A percentile compares a stretch with the other conserved stretches of the same genome.
Conservation (phyloP, 2,113 vertebrate species). For the Pampusana beccarii region DNA sequence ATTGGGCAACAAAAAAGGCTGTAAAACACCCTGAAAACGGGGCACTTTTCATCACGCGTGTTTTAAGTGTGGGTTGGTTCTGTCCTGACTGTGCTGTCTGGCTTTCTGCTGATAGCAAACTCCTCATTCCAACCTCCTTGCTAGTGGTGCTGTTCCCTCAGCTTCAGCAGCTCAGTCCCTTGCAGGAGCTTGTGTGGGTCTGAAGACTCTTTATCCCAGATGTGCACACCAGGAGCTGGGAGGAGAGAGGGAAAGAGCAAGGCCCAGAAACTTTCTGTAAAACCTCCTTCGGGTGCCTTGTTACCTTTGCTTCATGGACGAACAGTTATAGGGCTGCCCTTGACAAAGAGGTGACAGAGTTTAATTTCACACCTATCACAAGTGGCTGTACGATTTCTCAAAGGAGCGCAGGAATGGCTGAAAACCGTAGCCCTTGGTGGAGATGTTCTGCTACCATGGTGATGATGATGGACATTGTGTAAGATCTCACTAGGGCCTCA, state of each 20-base stretch:
- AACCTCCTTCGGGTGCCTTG: background rate
- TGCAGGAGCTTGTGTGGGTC: background rate
- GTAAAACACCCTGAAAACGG: background rate
- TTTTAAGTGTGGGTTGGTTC: background rate
- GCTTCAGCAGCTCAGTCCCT: background rate
- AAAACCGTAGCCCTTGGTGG: background rate
- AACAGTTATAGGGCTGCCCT: background rate
- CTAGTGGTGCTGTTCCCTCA: background rate
- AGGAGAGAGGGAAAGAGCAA: background rate
- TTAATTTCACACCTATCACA: constrained; percentile 5
- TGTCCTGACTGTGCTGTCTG: background rate
- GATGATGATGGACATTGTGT: background rate
- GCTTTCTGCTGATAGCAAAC: background rate
- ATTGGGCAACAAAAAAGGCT: background rate
- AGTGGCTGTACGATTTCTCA: background rate
- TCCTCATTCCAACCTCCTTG: background rate
- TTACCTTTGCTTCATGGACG: background rate
- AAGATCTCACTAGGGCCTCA: background rate
- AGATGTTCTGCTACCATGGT: background rate
- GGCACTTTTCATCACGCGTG: background rate
- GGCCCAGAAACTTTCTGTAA: background rate
- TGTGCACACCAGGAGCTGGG: background rate
- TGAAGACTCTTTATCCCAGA: background rate
- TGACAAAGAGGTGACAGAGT: background rate
- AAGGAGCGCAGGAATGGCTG: background rate